Base-by-base conservation (phyloP, 2,888 invertebrate genomes). In the Linyphia triangularis region DNA sequence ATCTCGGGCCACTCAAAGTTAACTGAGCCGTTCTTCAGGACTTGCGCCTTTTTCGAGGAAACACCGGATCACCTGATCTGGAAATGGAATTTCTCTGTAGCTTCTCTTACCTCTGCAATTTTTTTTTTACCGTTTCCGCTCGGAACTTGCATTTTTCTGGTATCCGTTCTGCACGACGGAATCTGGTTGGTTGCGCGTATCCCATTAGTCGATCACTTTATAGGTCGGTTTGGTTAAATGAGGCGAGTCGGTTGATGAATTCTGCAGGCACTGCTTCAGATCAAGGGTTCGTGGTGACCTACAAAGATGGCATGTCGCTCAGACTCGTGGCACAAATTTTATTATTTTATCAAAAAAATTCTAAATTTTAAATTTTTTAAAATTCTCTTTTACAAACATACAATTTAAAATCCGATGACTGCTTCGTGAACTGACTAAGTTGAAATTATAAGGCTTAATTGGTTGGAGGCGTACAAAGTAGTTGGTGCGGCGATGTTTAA, bases 1-100 rank as follows among this genome's bases (percentile, higher is more conserved):
- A 84, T 75, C 73, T 75, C 72, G 51, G n/a, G 73, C 65, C 63
- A 63, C 73, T 84, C 84, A 51, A 26, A 72, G 72, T 83, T 83
- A 83, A 75, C 67, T 75, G 33, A 30, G 33, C 67, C 84, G 65
- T 65, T 73, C 73, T 51, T 65, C 43, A 43, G 9, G 26, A 9
- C 5, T 28, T 40, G 3, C 22, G 37, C 63, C 61, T 61, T 59
- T 24, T 33, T 59, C 30, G 22, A n/a, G 7, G 67, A 26, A 61
- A 61, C 33, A 67, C 30, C 67, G 19, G 33, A 67, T 67, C 40
- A 40, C 40, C 33, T 69, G 69, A 65, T 16, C 65, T 10, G 65
- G 40, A 69, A 69, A 69, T 69, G 69, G 69, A 69, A 69, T 69
- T 69, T 33, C 67, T 67, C 33, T 28, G 67, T 67, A 33, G 33